Evolutionary conservation across 2,888 invertebrate genomes (phyloP).

Genomic region (Chloroclysta siterata): DNA sequence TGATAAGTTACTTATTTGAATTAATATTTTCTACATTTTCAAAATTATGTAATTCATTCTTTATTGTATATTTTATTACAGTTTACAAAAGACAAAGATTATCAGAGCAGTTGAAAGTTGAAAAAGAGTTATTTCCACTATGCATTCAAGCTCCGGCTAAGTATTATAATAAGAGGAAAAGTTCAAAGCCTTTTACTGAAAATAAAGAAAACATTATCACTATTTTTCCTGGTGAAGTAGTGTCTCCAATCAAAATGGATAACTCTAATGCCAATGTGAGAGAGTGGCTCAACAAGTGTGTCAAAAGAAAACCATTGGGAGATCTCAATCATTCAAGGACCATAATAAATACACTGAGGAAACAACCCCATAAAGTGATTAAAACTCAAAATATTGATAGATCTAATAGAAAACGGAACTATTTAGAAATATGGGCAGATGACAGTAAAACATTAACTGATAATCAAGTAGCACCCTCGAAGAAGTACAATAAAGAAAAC

Average conservation of each 20-base stretch:
- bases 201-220: conserved; percentile 59
- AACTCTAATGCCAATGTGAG: conserved; percentile 61
- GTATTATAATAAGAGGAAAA: conserved; percentile 73
- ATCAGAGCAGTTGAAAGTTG: conserved; percentile 68
- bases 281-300: conserved; percentile 67
- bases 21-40: not conserved
- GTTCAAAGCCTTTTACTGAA: conserved; percentile 41
- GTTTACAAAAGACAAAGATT: conserved; percentile 61
- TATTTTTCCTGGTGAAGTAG: conserved; percentile 61
- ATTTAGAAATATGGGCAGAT: conserved; percentile 42
- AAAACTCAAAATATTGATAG: conserved; percentile 33
- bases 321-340: conserved; percentile 57
- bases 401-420: conserved; percentile 44
- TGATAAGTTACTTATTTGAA: no score
- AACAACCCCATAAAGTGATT: conserved; percentile 23
- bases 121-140: conserved; percentile 74
- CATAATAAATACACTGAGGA: conserved; percentile 23
- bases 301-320: conserved; percentile 63
- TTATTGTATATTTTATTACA: conserved; percentile 49
- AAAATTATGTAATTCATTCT: not conserved
- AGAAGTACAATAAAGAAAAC: conserved; percentile 25
- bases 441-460: conserved; percentile 25
- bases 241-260: conserved; percentile 58
- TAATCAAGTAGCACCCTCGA: conserved; percentile 27
- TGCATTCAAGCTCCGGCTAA: conserved; percentile 74